Evolutionary conservation across 2,797 vertebrate species (phyloP).

Genomic region (Schizothorax lantsangensis): DNA sequence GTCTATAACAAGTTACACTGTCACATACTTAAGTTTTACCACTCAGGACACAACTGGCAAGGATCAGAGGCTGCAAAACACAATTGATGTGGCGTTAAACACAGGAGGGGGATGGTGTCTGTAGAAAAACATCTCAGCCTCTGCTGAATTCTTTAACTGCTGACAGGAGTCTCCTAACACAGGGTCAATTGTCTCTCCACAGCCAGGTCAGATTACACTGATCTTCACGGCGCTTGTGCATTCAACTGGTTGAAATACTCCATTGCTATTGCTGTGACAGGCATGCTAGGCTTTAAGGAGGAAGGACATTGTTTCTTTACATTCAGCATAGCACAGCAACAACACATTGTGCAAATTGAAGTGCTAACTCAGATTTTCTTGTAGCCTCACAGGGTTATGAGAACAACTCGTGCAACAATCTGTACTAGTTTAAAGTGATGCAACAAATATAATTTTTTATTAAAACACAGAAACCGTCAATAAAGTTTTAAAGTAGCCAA

Average conservation of each 20-base stretch:
- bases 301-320: slow-evolving; percentile 26
- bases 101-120: slow-evolving; percentile 51
- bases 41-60: slow-evolving; percentile 1
- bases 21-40: slow-evolving; percentile 40
- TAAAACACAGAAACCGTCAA: background rate
- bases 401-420: background rate
- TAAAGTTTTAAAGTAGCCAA: background rate
- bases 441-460: background rate
- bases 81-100: slow-evolving; percentile 38
- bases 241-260: slow-evolving; percentile 42
- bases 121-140: slow-evolving; percentile 53
- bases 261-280: slow-evolving; percentile 3
- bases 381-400: background rate
- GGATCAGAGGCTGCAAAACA: slow-evolving; percentile 25
- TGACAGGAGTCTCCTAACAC: slow-evolving; percentile 62
- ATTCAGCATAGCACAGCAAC: slow-evolving; percentile 33
- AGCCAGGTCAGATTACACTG: slow-evolving; percentile 71
- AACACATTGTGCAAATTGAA: background rate
- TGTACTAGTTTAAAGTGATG: background rate
- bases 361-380: slow-evolving; percentile 1
- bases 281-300: slow-evolving; percentile 13
- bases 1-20: slow-evolving; percentile 11
- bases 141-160: slow-evolving; percentile 53
- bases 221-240: slow-evolving; percentile 16
- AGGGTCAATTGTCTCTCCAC: slow-evolving; percentile 66